Evolutionary conservation across 2,888 invertebrate genomes (phyloP), one percentile per base, ranked within the genome.

Genomic region (Platycheirus albimanus): DNA sequence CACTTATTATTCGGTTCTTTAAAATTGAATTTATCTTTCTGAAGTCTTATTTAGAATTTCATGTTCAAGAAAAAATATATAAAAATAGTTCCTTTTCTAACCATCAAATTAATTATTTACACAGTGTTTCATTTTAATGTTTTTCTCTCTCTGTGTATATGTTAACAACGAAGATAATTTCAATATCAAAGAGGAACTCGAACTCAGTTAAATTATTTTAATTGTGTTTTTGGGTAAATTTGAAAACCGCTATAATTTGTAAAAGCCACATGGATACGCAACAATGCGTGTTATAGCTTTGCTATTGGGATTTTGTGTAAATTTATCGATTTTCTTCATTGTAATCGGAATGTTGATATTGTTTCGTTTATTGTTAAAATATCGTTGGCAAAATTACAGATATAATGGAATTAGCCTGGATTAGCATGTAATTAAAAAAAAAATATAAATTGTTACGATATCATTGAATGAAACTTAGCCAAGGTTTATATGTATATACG

Each of bases 151-250:
- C 30, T 0, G 43, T 61, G 45, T 33, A 61, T 11, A 11, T 41
- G 54, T n/a, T n/a, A n/a, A n/a, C n/a, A 61, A 63, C 49, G 41
- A 78, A 52, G 51, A 69, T 64, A 74, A 83, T 74, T 83, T 83
- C 83, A 83, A 83, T 83, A 83, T 77, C 83, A 77, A 83, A 83
- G 74, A 49, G 33, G 66, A 77, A 72, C 3, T n/a, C n/a, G n/a
- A n/a, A n/a, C 63, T 77, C 63, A 69, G 78, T 83, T 78, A 69
- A 83, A 83, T 78, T 83, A 83, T 78, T 83, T 83, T 83, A 83
- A 83, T 83, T 83, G 83, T 78, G 33, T 78, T 78, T 43, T 78
- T 43, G 52, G 78, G 17, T 78, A 69, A 72, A 67, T 83, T 72
- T 56, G 63, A 78, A 74, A 83, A 78, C 72, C 74, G 78, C 74